Conservation (phyloP, 2,113 vertebrate species). For the Myiagra hebetior region DNA sequence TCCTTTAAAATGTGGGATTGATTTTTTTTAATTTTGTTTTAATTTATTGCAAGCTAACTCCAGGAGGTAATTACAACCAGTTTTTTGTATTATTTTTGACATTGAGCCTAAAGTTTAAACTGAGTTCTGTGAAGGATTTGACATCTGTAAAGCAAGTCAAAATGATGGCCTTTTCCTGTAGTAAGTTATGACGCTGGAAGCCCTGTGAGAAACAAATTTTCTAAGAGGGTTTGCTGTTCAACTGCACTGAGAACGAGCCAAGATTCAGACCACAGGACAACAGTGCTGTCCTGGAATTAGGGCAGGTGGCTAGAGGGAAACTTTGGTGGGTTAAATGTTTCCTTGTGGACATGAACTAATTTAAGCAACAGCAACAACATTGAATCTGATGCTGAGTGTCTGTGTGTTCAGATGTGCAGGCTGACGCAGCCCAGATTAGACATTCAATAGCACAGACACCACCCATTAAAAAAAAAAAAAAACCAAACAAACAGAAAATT, state of each 20-base stretch:
- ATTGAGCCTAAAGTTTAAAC: conserved; percentile 35
- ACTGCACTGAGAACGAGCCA: neutral
- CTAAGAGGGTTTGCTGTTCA: conserved; percentile 5
- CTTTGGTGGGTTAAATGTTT: neutral
- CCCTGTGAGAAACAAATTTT: conserved; percentile 10
- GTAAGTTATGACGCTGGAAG: neutral
- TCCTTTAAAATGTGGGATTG: conserved; percentile 18
- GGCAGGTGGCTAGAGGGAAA: neutral
- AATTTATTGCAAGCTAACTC: conserved; percentile 37
- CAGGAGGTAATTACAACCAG: conserved; percentile 19
- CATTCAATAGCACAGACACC: neutral
- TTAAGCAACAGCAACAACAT: neutral
- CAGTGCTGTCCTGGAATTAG: neutral
- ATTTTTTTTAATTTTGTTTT: neutral
- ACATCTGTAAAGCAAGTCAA: conserved; percentile 17
- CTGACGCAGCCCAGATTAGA: neutral
- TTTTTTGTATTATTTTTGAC: conserved; percentile 55
- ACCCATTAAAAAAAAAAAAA: neutral
- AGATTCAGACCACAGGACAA: neutral
- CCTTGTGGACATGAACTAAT: neutral
- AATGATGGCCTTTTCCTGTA: conserved; percentile 32
- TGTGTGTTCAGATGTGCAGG: neutral
- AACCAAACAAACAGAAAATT: neutral
- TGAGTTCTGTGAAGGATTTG: neutral
- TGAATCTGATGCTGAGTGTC: neutral